These are phyloP conservation scores for Cheiracanthium punctorium DNA, from an alignment of 2,888 invertebrate genomes.

Conservation along the genomic window DNA sequence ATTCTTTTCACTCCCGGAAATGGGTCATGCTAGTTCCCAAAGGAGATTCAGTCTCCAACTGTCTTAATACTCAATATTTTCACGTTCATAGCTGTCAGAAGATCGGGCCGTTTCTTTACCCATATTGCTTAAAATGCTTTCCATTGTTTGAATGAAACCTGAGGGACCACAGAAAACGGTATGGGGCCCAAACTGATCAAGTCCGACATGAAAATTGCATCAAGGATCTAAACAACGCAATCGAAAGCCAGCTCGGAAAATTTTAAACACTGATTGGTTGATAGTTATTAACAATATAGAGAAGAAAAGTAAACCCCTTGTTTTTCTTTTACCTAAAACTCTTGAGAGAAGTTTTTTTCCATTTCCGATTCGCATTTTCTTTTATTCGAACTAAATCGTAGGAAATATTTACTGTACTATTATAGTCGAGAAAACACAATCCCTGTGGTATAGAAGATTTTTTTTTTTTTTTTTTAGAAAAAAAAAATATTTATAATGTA, in stretches of 20 bases:
- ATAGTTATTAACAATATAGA: neutral
- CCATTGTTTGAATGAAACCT: neutral
- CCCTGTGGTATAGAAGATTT: no score
- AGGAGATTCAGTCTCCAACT: neutral
- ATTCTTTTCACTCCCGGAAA: neutral
- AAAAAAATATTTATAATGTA: no score
- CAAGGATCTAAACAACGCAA: neutral
- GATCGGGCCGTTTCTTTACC: neutral
- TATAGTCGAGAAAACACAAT: no score
- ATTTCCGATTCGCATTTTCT: no score
- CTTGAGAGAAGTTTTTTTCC: no score
- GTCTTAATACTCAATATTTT: neutral
- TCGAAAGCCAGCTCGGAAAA: neutral
- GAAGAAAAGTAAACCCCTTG: neutral
- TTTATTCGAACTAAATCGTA: no score
- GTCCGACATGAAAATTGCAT: conserved; percentile 8
- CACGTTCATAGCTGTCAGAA: neutral
- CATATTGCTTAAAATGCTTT: neutral
- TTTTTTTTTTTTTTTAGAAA: no score
- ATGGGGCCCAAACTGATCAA: conserved; percentile 1
- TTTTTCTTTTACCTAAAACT: no score
- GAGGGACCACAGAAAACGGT: neutral
- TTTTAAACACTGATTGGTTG: conserved; percentile 4
- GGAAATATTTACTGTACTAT: no score
- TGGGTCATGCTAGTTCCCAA: neutral